Conservation (phyloP, 2,113 vertebrate genomes). For the Pantherophis guttatus region DNA sequence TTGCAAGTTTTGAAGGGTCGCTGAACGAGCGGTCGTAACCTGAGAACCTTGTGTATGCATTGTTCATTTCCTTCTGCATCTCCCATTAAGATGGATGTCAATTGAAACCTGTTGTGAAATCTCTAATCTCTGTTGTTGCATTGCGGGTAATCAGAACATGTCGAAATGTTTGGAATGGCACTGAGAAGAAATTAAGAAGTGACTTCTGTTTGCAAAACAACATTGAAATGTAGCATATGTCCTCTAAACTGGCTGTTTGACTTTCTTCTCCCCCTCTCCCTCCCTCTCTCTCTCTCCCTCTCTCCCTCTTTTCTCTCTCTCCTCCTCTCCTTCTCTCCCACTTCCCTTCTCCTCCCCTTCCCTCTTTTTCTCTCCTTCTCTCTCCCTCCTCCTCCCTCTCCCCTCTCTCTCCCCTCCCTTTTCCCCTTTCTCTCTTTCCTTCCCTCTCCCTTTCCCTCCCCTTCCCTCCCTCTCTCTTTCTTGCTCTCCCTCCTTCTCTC, state of each 20-base stretch:
- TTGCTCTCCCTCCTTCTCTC: rapidly evolving
- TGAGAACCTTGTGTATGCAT: rapidly evolving
- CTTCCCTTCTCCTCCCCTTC: rapidly evolving
- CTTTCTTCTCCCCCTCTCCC: not conserved
- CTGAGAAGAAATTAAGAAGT: not conserved
- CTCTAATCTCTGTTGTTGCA: not conserved
- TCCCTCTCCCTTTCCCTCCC: no score
- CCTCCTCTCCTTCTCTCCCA: no score
- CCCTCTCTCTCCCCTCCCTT: no score
- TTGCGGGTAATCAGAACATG: not conserved
- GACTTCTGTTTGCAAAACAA: not conserved
- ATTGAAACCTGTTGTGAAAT: not conserved
- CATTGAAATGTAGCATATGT: not conserved
- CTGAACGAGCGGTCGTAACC: not conserved
- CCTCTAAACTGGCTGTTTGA: constrained; percentile 30
- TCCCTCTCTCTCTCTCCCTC: not conserved
- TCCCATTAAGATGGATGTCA: not conserved
- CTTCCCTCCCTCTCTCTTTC: rapidly evolving
- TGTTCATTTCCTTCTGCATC: not conserved
- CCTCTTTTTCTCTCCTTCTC: rapidly evolving
- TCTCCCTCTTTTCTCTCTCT: no score
- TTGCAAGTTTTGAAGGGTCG: not conserved
- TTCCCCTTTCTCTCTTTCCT: no score
- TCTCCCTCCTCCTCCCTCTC: no score
- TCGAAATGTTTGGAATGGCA: not conserved